Evolutionary conservation across 1,140 invertebrate genomes (phyloP), one percentile per base, ranked within the genome.

Genomic region (Archivesica marissinica): DNA sequence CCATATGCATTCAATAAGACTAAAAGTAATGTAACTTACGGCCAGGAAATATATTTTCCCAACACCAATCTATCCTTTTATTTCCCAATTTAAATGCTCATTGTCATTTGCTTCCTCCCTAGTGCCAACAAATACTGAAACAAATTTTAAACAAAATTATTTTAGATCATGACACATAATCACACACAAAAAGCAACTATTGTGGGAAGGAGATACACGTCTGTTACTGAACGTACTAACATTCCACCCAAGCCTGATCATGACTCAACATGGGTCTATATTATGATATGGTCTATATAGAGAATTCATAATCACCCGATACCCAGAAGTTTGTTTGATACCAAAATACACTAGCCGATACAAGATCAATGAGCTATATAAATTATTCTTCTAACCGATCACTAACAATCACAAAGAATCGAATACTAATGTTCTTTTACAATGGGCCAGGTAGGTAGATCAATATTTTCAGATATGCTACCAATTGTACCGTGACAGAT

Each of bases 371-470:
- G 4, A 35, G 30, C 2, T 28, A 64, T 15, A 64, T 64, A 64
- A 2, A 17, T 9, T 33, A 6, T 17, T 64, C 33, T 64, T 64
- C 59, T 35, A 64, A 17, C 30, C 17, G 3, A 7, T 35, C 1
- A n/a, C 33, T 3, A 35, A 59, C 52, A 33, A 64, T 64, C 25
- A 33, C 7, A 35, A 64, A 64, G 59, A 64, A 64, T 64, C 30
- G 59, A 64, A 64, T 64, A 64, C 38, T 64, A 35, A 64, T 64
- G 59, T 64, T 64, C 33, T 64, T 64, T 64, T 64, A 64, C 59
- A 17, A 64, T 35, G 11, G 30, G 30, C 28, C 59, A 64, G 59
- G 59, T 64, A 64, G 28, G 38, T 1, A 35, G 30, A 64, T 64
- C 59, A 64, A 64, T 64, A 64, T 33, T 35, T 6, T 64, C 33